phyloP scores from a whole-genome alignment of 1,140 invertebrate genomes.

The Pinna nobilis region DNA sequence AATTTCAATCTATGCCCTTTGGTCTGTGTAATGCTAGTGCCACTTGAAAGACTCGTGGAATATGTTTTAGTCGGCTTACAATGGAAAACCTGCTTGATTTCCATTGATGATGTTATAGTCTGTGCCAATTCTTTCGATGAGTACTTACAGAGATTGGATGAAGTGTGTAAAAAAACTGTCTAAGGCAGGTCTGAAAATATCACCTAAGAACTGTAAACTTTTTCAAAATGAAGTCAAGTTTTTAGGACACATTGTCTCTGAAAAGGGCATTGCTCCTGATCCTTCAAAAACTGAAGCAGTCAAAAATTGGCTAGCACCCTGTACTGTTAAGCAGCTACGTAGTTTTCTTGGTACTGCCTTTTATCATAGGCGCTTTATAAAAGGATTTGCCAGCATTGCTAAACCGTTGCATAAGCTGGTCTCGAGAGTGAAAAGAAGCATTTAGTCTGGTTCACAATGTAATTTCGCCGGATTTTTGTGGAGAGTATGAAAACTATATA shows the following conservation, averaged over 20 bases:
- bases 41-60: constrained; percentile 22
- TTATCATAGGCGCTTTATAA: constrained; percentile 60
- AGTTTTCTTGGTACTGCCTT: constrained; percentile 73
- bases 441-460: too few relatives aligned
- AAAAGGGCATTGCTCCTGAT: constrained; percentile 19
- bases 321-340: constrained; percentile 52
- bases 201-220: constrained; percentile 17
- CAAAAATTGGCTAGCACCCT: constrained; percentile 61
- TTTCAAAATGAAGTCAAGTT: constrained; percentile 42
- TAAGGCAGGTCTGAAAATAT: constrained; percentile 12
- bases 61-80: constrained; percentile 14
- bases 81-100: constrained; percentile 28
- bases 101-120: constrained; percentile 43
- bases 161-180: constrained; percentile 49
- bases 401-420: too few relatives aligned
- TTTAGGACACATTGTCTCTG: constrained; percentile 36
- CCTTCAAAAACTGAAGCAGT: constrained; percentile 41
- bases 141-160: constrained; percentile 29
- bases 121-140: constrained; percentile 36
- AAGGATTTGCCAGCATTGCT: constrained; percentile 10
- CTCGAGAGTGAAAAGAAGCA: too few relatives aligned
- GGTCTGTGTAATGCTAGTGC: neutral
- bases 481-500: too few relatives aligned
- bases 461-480: too few relatives aligned
- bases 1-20: constrained; percentile 14